Conservation (phyloP, 1,140 invertebrate genomes). For the Drosophila nigrodunni region DNA sequence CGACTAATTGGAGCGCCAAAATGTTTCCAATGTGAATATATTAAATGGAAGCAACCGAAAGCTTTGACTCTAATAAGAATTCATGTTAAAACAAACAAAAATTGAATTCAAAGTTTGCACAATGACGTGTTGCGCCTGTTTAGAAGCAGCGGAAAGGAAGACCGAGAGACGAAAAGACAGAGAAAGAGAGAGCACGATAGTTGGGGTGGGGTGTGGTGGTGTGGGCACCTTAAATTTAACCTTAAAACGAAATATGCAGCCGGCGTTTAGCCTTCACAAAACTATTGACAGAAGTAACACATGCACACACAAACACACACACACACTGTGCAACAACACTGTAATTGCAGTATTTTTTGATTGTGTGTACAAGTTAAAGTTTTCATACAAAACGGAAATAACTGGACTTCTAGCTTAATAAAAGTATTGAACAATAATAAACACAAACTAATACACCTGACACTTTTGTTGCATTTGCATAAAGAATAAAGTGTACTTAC, state of each 20-base stretch:
- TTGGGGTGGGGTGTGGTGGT: background rate
- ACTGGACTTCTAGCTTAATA: slow-evolving; percentile 4
- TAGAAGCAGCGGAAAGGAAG: background rate
- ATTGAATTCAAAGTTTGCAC: slow-evolving; percentile 4
- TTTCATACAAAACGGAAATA: background rate
- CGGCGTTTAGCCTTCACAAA: slow-evolving; percentile 41
- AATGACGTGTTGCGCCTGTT: slow-evolving; percentile 43
- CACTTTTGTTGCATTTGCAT: background rate
- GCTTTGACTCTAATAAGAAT: background rate
- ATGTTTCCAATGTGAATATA: slow-evolving; percentile 15
- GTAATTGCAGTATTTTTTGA: background rate
- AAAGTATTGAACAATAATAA: background rate
- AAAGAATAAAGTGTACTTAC: slow-evolving; percentile 82
- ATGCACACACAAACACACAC: background rate
- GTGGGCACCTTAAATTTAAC: slow-evolving; percentile 7
- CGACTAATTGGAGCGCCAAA: slow-evolving; percentile 21
- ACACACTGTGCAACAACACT: background rate
- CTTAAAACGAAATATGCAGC: slow-evolving; percentile 41
- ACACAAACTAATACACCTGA: background rate
- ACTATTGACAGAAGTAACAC: slow-evolving; percentile 15
- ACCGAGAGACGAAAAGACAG: background rate
- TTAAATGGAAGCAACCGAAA: background rate
- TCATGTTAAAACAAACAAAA: slow-evolving; percentile 1
- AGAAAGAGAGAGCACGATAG: background rate
- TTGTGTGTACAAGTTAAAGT: slow-evolving; percentile 9